Evolutionary conservation across 2,797 vertebrate genomes (phyloP).

Genomic region (Semotilus atromaculatus): DNA sequence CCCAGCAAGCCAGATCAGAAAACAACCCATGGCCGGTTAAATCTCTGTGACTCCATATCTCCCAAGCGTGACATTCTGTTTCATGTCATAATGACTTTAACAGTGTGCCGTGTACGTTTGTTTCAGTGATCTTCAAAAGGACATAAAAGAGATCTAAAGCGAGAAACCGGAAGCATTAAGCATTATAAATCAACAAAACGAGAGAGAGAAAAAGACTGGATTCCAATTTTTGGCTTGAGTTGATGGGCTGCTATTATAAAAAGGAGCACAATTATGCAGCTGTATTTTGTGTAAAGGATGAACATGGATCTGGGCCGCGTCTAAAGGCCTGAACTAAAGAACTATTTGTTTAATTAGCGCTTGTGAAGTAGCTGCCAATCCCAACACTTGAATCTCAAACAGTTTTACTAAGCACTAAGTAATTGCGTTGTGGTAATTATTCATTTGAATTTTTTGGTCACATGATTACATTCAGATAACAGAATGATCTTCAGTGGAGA

Average conservation of each 20-base stretch:
- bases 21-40: slow-evolving; percentile 43
- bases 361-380: slow-evolving; percentile 30
- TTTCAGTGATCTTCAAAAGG: slow-evolving; percentile 44
- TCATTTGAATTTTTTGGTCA: not conserved
- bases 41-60: slow-evolving; percentile 54
- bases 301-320: slow-evolving; percentile 1
- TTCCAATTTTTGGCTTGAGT: not conserved
- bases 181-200: slow-evolving; percentile 15
- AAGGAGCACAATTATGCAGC: not conserved
- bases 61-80: slow-evolving; percentile 50
- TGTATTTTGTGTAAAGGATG: slow-evolving; percentile 1
- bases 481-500: not conserved
- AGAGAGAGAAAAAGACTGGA: not conserved
- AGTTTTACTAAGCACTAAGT: not conserved
- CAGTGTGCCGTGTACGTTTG: slow-evolving; percentile 32
- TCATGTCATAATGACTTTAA: slow-evolving; percentile 49
- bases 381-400: not conserved
- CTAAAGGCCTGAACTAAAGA: not conserved
- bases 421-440: not conserved
- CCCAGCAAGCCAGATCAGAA: slow-evolving; percentile 48
- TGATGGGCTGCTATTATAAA: slow-evolving; percentile 11
- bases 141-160: slow-evolving; percentile 26
- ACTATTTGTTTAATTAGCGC: slow-evolving; percentile 10
- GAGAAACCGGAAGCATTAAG: slow-evolving; percentile 1
- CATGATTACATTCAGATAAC: not conserved